Evolutionary conservation across 2,113 vertebrate species (phyloP).

Genomic region (Lathamus discolor): DNA sequence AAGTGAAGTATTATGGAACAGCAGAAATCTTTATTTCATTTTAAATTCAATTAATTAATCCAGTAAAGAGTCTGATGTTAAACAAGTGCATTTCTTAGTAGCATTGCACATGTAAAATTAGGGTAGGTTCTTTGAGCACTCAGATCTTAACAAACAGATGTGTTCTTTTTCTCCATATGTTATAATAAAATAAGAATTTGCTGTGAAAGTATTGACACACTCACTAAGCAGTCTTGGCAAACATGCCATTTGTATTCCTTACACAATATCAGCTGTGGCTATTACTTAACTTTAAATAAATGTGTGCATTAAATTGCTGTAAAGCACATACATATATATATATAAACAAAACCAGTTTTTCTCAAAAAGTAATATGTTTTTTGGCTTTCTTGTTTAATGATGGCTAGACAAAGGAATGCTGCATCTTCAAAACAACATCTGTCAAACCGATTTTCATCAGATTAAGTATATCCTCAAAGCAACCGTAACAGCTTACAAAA

Average conservation of each 20-base stretch:
- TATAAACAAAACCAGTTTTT: background rate
- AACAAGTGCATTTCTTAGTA: background rate
- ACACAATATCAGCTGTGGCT: background rate
- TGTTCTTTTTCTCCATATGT: background rate
- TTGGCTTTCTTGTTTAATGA: constrained; percentile 20
- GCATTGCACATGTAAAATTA: background rate
- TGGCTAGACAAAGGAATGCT: constrained; percentile 29
- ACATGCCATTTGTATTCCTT: background rate
- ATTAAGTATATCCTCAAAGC: constrained; percentile 68
- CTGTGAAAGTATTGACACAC: background rate
- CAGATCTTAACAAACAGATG: constrained; percentile 17
- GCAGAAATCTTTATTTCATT: constrained; percentile 4
- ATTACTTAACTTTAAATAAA: constrained; percentile 18
- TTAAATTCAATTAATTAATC: background rate
- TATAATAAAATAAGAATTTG: background rate
- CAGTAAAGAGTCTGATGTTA: background rate
- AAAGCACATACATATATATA: background rate
- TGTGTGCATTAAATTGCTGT: background rate
- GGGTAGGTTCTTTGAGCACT: background rate
- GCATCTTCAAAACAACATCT: constrained; percentile 71
- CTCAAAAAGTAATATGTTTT: background rate
- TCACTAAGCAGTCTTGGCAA: background rate
- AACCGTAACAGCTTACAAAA: constrained; percentile 32
- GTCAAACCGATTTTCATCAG: constrained; percentile 62
- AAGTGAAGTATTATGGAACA: background rate